These are phyloP conservation scores for Ctenoplectra terminalis DNA, from an alignment of 1,140 invertebrate genomes.

Conservation along the genomic window DNA sequence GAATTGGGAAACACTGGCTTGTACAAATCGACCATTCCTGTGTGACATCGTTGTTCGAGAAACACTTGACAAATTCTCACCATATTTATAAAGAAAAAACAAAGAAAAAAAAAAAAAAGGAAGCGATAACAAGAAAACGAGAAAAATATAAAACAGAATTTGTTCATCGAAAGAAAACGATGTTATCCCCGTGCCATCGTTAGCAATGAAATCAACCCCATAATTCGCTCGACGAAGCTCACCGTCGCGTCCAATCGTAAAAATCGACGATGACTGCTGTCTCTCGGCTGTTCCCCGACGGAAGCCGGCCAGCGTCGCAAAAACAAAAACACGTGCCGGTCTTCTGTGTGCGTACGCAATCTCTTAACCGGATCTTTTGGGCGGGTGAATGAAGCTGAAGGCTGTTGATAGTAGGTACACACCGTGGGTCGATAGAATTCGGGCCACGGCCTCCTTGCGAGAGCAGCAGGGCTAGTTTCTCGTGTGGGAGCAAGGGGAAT, in stretches of 20 bases:
- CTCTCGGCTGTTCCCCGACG: neutral
- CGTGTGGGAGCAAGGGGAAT: neutral
- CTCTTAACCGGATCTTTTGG: conserved; percentile 64
- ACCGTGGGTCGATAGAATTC: conserved; percentile 69
- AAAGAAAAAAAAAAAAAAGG: too few relatives aligned
- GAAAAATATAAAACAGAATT: too few relatives aligned
- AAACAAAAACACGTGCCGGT: conserved; percentile 60
- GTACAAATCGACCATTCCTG: too few relatives aligned
- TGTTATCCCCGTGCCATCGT: too few relatives aligned
- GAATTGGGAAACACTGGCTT: neutral
- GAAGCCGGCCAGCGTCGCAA: conserved; percentile 41
- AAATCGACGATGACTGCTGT: neutral
- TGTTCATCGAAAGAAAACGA: too few relatives aligned
- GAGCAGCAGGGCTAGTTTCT: conserved; percentile 52
- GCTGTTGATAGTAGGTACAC: conserved; percentile 66
- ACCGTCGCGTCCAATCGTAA: too few relatives aligned
- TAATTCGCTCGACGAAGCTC: too few relatives aligned
- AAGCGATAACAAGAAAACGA: too few relatives aligned
- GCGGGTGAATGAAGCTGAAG: conserved; percentile 64
- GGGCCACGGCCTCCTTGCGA: conserved; percentile 67
- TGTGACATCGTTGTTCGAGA: too few relatives aligned
- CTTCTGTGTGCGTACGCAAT: conserved; percentile 57
- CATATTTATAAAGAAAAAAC: too few relatives aligned
- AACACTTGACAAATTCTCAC: too few relatives aligned
- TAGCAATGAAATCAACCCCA: too few relatives aligned